A percentile compares a stretch with the other conserved stretches of the same genome.
These are phyloP conservation scores for Struthidea cinerea DNA, from an alignment of 2,113 vertebrate species.

Conservation along the genomic window DNA sequence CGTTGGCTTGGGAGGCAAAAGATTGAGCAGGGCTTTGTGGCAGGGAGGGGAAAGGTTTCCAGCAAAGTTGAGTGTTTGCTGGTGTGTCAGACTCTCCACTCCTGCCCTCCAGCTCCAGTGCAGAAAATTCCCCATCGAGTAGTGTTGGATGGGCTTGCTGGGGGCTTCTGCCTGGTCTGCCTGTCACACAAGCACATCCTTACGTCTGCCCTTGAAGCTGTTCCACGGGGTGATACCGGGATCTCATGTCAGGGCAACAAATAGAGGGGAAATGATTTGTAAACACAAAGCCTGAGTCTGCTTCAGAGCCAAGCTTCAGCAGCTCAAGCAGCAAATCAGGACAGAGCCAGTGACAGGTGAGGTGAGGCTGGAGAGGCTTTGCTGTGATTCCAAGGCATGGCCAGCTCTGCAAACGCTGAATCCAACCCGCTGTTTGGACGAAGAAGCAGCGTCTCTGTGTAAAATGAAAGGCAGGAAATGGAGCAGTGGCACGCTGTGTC, in stretches of 20 bases:
- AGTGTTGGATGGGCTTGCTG: not conserved
- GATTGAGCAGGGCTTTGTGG: conserved; percentile 65
- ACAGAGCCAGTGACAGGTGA: not conserved
- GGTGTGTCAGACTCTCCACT: conserved; percentile 27
- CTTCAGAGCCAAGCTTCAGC: conserved; percentile 15
- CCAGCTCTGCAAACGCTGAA: not conserved
- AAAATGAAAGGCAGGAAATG: not conserved
- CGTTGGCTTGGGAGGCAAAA: conserved; percentile 64
- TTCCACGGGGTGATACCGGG: conserved; percentile 54
- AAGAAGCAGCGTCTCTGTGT: not conserved
- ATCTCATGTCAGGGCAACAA: conserved; percentile 62
- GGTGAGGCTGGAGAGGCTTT: not conserved
- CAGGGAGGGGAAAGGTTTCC: conserved; percentile 35
- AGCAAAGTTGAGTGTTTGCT: not conserved
- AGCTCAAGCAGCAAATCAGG: conserved; percentile 16
- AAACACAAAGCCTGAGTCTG: conserved; percentile 57
- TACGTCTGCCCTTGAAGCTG: conserved; percentile 33
- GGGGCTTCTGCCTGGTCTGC: conserved; percentile 47
- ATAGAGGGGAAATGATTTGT: conserved; percentile 53
- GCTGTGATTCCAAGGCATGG: not conserved
- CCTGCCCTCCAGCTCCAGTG: conserved; percentile 51
- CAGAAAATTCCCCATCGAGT: not conserved
- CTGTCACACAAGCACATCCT: conserved; percentile 48
- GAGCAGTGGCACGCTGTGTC: not conserved
- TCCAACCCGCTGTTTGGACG: fast-evolving